A percentile compares a stretch with the other conserved stretches of the same genome.
phyloP scores from a whole-genome alignment of 2,888 invertebrate genomes.

The Drosophila quinaria region DNA sequence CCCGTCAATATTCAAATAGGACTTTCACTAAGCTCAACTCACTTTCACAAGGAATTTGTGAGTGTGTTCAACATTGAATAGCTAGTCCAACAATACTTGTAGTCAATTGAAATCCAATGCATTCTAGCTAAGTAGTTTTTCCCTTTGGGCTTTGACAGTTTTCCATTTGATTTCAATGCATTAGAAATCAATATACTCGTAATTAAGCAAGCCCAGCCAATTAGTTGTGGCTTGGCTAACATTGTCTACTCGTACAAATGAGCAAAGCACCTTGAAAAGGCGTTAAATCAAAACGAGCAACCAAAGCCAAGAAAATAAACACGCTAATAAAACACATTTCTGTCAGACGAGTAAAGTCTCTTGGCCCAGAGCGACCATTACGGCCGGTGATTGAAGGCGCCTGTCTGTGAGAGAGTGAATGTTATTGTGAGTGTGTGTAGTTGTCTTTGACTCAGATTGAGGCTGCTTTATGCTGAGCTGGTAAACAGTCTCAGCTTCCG shows the following conservation, averaged over 20 bases:
- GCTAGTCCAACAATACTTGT: neutral
- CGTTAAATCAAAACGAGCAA: conserved; percentile 71
- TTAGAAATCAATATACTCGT: conserved; percentile 50
- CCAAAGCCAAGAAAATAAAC: conserved; percentile 54
- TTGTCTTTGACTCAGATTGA: conserved; percentile 32
- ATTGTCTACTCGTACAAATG: conserved; percentile 8
- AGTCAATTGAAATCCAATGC: neutral
- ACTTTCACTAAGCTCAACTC: neutral
- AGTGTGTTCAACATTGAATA: neutral
- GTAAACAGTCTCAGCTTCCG: conserved; percentile 18
- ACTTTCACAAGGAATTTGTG: neutral
- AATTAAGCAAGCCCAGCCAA: conserved; percentile 18
- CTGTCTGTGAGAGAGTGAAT: conserved; percentile 18
- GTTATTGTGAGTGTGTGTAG: conserved; percentile 20
- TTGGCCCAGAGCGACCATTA: conserved; percentile 39
- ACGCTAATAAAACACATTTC: conserved; percentile 65
- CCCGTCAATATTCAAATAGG: neutral
- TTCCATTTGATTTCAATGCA: conserved; percentile 18
- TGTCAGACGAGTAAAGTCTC: conserved; percentile 19
- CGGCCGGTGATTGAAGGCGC: conserved; percentile 27
- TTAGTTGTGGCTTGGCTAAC: conserved; percentile 2
- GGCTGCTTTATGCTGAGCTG: conserved; percentile 17
- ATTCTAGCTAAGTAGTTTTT: neutral
- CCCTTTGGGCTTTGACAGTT: neutral
- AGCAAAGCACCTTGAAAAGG: conserved; percentile 49